These are phyloP conservation scores for Urocynchramus pylzowi DNA, from an alignment of 2,113 vertebrate species.

Conservation along the genomic window DNA sequence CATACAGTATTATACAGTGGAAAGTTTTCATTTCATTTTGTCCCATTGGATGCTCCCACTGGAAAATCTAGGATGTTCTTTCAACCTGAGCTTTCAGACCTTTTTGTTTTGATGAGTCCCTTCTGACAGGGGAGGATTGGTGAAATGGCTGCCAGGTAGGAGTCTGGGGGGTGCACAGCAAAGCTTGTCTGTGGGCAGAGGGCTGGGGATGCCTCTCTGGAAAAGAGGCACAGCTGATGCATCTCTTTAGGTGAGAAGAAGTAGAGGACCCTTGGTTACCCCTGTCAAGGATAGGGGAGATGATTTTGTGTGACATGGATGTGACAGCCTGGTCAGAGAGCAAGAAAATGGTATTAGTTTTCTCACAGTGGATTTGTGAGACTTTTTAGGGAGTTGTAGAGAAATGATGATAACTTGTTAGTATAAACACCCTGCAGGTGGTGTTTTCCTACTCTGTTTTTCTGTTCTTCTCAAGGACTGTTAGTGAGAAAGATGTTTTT, in stretches of 20 bases:
- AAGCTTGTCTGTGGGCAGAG: neutral
- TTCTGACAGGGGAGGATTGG: neutral
- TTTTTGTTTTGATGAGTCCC: neutral
- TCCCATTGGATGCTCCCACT: neutral
- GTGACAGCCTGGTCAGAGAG: too few species aligned
- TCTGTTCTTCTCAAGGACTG: too few species aligned
- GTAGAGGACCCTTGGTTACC: neutral
- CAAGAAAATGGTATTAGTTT: too few species aligned
- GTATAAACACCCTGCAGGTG: too few species aligned
- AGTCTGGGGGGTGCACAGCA: neutral
- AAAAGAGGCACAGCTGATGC: neutral
- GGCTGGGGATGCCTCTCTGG: neutral
- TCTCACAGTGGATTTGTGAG: too few species aligned
- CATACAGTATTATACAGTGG: neutral
- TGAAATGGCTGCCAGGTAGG: neutral
- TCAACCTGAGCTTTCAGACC: neutral
- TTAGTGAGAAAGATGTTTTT: too few species aligned
- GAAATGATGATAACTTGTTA: too few species aligned
- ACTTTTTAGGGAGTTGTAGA: too few species aligned
- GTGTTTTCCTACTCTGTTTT: too few species aligned
- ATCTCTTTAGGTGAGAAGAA: neutral
- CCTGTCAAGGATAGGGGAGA: neutral
- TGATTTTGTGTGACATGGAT: neutral
- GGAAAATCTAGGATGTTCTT: neutral
- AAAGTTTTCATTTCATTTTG: neutral